A percentile compares a stretch with the other conserved stretches of the same genome.
phyloP scores from a whole-genome alignment of 2,888 invertebrate species.

The Leucania comma region DNA sequence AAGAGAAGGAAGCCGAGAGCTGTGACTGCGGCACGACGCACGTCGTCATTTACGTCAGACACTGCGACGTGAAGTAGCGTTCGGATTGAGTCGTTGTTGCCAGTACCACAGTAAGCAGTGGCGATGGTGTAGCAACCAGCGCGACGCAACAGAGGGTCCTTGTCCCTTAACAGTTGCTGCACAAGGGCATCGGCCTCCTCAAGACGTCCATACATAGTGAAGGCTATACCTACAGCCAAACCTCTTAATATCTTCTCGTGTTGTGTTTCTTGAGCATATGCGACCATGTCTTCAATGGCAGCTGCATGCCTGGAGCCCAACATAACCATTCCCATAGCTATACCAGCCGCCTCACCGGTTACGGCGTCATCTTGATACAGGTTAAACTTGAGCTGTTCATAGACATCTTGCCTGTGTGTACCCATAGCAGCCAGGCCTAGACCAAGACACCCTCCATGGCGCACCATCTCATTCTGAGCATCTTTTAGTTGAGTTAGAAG shows the following conservation, averaged over 20 bases:
- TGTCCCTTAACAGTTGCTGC: conserved; percentile 96
- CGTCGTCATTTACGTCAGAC: conserved; percentile 99
- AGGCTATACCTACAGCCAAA: conserved; percentile 98
- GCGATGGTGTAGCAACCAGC: conserved; percentile 99
- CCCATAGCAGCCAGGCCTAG: conserved; percentile 99
- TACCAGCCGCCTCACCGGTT: conserved; percentile 99
- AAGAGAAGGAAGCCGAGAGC: conserved; percentile 99
- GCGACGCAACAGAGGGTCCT: conserved; percentile 98
- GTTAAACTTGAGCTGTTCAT: conserved; percentile 99
- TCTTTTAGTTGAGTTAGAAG: conserved; percentile 98
- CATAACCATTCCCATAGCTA: conserved; percentile 99
- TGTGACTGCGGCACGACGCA: conserved; percentile 99
- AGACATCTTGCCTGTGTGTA: conserved; percentile 98
- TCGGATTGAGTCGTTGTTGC: conserved; percentile 98
- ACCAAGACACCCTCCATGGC: conserved; percentile 99
- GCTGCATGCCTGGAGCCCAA: conserved; percentile 97
- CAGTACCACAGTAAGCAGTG: conserved; percentile 99
- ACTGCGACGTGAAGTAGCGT: conserved; percentile 98
- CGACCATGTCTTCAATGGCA: conserved; percentile 98
- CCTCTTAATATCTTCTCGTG: conserved; percentile 99
- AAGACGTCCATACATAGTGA: conserved; percentile 98
- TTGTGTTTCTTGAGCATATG: conserved; percentile 98
- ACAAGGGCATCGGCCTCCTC: conserved; percentile 99
- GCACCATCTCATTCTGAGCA: conserved; percentile 98
- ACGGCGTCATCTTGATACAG: conserved; percentile 99